Conservation (phyloP, 2,113 vertebrate species). For the Oxyruncus cristatus region DNA sequence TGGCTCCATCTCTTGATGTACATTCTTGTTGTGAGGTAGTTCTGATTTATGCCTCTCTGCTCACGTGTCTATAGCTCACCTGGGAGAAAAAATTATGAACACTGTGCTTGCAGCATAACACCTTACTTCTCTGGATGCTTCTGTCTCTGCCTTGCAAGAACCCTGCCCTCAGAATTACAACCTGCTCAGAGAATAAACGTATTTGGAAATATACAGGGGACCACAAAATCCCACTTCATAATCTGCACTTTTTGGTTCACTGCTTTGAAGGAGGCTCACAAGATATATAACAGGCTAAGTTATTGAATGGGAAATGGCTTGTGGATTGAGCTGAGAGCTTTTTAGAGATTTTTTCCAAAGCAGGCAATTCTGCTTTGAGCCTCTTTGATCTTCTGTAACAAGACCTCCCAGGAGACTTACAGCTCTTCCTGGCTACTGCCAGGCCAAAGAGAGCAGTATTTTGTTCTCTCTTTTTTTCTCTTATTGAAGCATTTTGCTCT, state of each 20-base stretch:
- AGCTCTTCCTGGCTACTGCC: neutral
- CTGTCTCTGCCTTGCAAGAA: neutral
- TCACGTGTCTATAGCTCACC: neutral
- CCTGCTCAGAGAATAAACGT: neutral
- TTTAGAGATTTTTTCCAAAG: constrained; percentile 16
- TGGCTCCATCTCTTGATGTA: neutral
- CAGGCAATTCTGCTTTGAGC: constrained; percentile 1
- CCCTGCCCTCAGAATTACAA: neutral
- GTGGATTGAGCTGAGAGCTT: constrained; percentile 19
- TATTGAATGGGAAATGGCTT: neutral
- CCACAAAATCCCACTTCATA: neutral
- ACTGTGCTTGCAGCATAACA: neutral
- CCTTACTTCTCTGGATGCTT: neutral
- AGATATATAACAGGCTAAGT: neutral
- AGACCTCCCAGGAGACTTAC: constrained; percentile 23
- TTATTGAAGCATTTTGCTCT: neutral
- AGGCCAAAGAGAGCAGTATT: neutral
- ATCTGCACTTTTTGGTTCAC: neutral
- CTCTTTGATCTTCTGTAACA: constrained; percentile 41
- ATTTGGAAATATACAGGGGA: neutral
- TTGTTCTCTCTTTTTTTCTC: neutral
- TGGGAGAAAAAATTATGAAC: neutral
- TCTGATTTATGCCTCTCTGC: neutral
- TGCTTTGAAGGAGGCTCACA: neutral
- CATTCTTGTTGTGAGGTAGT: neutral